A percentile compares a stretch with the other conserved stretches of the same genome.
Conservation (phyloP, 2,888 invertebrate genomes). For the Pterobdella sp. region DNA sequence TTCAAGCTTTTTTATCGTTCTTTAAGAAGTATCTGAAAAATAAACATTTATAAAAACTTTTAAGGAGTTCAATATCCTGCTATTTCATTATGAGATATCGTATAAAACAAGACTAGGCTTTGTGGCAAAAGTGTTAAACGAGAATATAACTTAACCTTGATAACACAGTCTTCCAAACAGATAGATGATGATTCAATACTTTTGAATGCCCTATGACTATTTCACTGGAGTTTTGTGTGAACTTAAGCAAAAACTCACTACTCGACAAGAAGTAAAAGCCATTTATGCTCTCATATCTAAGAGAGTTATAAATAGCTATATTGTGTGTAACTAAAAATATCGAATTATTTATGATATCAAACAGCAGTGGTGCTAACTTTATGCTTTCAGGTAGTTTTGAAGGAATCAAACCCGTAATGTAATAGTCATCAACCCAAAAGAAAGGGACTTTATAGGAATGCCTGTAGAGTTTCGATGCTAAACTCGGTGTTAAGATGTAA, state of each 20-base stretch:
- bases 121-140: slow-evolving; percentile 14
- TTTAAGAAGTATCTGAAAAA: too few relatives aligned
- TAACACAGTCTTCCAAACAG: slow-evolving; percentile 41
- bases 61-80: too few relatives aligned
- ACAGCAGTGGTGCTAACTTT: background rate
- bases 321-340: background rate
- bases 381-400: slow-evolving; percentile 36
- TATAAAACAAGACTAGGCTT: too few relatives aligned
- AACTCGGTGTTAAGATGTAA: slow-evolving; percentile 59
- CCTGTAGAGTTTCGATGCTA: slow-evolving; percentile 58
- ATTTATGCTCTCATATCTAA: slow-evolving; percentile 42
- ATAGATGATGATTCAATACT: slow-evolving; percentile 42
- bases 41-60: too few relatives aligned
- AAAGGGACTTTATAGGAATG: slow-evolving; percentile 61
- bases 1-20: too few relatives aligned
- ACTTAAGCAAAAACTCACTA: slow-evolving; percentile 41
- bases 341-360: background rate
- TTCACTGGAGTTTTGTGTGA: slow-evolving; percentile 40
- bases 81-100: too few relatives aligned
- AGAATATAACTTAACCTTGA: background rate
- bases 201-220: slow-evolving; percentile 47
- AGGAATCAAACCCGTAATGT: slow-evolving; percentile 70
- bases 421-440: slow-evolving; percentile 88
- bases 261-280: slow-evolving; percentile 44
- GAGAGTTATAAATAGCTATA: background rate